phyloP scores from a whole-genome alignment of 2,113 vertebrate species.

The Carettochelys insculpta region DNA sequence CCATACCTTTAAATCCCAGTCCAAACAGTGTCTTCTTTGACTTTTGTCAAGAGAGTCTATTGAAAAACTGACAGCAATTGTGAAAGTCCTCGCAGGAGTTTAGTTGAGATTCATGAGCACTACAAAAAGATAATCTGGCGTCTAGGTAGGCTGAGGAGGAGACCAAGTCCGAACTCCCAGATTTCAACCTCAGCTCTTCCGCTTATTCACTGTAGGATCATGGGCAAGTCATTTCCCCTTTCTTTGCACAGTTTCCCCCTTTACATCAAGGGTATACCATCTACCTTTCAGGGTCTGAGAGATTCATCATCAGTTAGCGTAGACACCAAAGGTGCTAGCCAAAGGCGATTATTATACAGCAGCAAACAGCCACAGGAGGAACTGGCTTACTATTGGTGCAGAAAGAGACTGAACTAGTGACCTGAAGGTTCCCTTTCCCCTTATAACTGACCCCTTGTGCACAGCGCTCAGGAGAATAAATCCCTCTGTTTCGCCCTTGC shows the following conservation, averaged over 20 bases:
- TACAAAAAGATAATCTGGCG: background rate
- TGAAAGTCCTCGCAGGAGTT: background rate
- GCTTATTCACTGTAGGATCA: background rate
- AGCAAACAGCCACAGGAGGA: too few species aligned
- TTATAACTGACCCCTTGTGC: background rate
- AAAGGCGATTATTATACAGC: background rate
- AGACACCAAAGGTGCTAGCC: too few species aligned
- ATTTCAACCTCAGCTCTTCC: background rate
- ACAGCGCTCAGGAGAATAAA: background rate
- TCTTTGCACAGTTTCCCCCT: background rate
- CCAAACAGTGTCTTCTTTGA: background rate
- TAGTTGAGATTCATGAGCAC: background rate
- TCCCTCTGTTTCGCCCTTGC: background rate
- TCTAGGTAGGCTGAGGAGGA: background rate
- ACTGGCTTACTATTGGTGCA: background rate
- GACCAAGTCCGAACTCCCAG: background rate
- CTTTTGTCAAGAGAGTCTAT: background rate
- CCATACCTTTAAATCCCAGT: too few species aligned
- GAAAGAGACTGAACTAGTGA: background rate
- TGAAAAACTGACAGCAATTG: background rate
- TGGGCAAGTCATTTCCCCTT: background rate
- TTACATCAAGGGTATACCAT: background rate
- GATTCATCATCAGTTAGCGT: background rate
- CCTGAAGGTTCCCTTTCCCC: background rate
- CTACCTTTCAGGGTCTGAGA: background rate